Evolutionary conservation across 2,113 vertebrate genomes (phyloP).

Genomic region (Anhinga rufa): DNA sequence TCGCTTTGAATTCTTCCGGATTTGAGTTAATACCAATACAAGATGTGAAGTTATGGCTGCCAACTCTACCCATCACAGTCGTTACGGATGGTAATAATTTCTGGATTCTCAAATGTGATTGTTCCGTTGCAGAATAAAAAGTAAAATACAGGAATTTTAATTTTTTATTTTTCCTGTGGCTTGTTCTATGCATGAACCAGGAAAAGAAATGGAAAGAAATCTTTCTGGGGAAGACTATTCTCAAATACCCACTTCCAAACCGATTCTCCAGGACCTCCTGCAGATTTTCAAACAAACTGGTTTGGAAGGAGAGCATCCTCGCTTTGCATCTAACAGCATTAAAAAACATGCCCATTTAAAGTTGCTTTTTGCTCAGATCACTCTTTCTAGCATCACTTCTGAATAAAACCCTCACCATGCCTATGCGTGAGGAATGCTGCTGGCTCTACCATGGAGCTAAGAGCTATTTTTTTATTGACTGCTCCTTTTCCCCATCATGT

Average conservation of each 20-base stretch:
- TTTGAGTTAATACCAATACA: background rate
- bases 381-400: background rate
- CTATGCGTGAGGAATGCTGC: rapidly evolving
- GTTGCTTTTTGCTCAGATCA: background rate
- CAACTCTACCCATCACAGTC: background rate
- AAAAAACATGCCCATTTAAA: background rate
- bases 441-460: rapidly evolving
- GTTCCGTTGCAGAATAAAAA: background rate
- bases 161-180: background rate
- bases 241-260: background rate
- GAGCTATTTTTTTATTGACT: background rate
- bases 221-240: background rate
- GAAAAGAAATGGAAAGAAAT: background rate
- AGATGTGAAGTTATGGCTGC: background rate
- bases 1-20: background rate
- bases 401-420: background rate
- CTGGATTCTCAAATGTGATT: background rate
- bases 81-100: background rate
- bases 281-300: background rate
- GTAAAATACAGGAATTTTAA: background rate
- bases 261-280: background rate
- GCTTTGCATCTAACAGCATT: background rate
- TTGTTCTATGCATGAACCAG: background rate
- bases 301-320: background rate
- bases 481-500: background rate